phyloP scores from a whole-genome alignment of 2,797 vertebrate species.

The Thunnus albacares region DNA sequence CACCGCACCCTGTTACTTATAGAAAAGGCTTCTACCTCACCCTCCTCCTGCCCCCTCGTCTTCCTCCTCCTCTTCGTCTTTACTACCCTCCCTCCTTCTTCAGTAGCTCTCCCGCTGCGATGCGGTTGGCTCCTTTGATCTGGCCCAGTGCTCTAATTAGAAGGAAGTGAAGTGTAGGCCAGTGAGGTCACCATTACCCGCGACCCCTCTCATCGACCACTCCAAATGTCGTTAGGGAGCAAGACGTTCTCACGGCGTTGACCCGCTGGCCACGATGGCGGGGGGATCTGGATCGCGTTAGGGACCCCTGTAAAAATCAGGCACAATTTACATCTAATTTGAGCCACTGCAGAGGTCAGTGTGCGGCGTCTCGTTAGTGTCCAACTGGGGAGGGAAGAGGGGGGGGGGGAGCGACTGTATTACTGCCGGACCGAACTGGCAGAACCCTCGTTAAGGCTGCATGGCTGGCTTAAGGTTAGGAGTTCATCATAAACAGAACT shows the following conservation, averaged over 20 bases:
- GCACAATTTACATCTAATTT: conserved; percentile 88
- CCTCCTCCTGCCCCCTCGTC: conserved; percentile 81
- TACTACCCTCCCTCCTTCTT: conserved; percentile 87
- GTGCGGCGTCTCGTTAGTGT: conserved; percentile 81
- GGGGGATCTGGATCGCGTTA: conserved; percentile 92
- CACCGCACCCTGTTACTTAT: conserved; percentile 76
- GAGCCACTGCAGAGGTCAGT: conserved; percentile 83
- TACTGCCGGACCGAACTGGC: conserved; percentile 62
- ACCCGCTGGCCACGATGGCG: conserved; percentile 73
- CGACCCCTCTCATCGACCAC: conserved; percentile 92
- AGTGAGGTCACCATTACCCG: conserved; percentile 93
- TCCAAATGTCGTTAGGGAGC: conserved; percentile 91
- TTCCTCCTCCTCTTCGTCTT: conserved; percentile 70
- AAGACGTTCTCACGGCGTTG: conserved; percentile 91
- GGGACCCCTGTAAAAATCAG: conserved; percentile 85
- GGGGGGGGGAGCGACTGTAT: conserved; percentile 49
- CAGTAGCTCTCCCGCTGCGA: conserved; percentile 93
- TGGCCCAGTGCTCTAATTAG: conserved; percentile 96
- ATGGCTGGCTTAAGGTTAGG: conserved; percentile 65
- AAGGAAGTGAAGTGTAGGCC: conserved; percentile 98
- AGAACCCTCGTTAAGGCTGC: conserved; percentile 66
- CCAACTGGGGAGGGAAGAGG: conserved; percentile 54
- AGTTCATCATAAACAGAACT: conserved; percentile 68
- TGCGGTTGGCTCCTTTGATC: conserved; percentile 94
- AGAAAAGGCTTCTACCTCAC: conserved; percentile 78